Percentiles rank a stretch among this genome's conserved stretches.
These are phyloP conservation scores for Melanerpes aurifrons DNA, from an alignment of 2,113 vertebrate genomes.

Conservation along the genomic window DNA sequence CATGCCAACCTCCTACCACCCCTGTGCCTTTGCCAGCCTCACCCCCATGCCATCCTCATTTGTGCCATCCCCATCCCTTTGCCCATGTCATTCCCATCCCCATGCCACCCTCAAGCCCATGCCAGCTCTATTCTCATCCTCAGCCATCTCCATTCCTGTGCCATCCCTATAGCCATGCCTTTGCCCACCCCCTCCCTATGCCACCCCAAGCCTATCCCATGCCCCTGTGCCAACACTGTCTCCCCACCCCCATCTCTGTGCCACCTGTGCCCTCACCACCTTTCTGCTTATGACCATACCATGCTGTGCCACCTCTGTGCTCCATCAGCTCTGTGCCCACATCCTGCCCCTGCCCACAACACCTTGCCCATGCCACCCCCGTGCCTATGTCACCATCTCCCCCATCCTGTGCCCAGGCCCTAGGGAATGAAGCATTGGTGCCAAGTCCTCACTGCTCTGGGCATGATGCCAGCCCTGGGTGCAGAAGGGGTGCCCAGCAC, in stretches of 20 bases:
- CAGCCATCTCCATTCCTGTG: not conserved
- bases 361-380: not conserved
- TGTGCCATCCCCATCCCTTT: not conserved
- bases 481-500: too few species aligned
- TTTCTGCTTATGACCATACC: not conserved
- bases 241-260: not conserved
- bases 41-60: not conserved
- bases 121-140: not conserved
- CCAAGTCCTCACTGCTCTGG: not conserved
- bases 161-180: not conserved
- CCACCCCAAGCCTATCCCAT: not conserved
- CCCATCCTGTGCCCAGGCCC: fast-evolving
- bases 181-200: not conserved
- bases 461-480: not conserved
- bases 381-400: not conserved
- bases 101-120: not conserved
- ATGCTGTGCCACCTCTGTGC: too few species aligned
- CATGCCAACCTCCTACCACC: not conserved
- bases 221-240: not conserved
- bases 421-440: not conserved
- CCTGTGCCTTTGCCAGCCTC: not conserved
- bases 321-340: too few species aligned
- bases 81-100: not conserved
- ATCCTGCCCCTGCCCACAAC: not conserved
- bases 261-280: not conserved